Percentiles rank a stretch among this genome's conserved stretches.
phyloP scores from a whole-genome alignment of 2,113 vertebrate species.

The Megaceryle torquata region DNA sequence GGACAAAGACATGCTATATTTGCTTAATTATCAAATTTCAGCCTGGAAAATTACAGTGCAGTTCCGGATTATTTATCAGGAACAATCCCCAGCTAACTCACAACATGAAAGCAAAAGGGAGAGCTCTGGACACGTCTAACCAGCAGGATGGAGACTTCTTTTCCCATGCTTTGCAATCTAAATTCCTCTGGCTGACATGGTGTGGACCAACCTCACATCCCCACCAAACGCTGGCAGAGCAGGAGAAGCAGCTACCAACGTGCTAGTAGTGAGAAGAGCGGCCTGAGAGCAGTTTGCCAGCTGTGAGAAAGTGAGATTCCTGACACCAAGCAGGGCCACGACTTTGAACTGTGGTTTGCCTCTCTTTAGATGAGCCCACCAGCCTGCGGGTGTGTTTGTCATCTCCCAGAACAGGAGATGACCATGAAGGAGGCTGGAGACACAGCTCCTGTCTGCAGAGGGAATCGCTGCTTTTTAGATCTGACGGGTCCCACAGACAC shows the following conservation, averaged over 20 bases:
- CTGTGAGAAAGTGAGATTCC: background rate
- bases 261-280: background rate
- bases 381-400: background rate
- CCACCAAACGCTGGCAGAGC: background rate
- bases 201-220: background rate
- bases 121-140: accelerated
- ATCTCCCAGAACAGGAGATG: background rate
- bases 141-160: background rate
- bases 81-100: conserved; percentile 1
- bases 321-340: accelerated
- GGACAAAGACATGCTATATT: conserved; percentile 71
- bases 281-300: accelerated
- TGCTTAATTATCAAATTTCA: conserved; percentile 76
- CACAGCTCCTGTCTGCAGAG: background rate
- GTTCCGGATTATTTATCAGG: background rate
- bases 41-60: conserved; percentile 22
- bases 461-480: background rate
- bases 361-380: background rate
- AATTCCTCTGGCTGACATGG: background rate
- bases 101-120: accelerated
- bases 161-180: accelerated
- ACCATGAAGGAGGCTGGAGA: accelerated
- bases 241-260: background rate
- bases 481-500: accelerated
- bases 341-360: background rate